Evolutionary conservation across 1,140 invertebrate genomes (phyloP).

Genomic region (Muscidifurax raptorellus): DNA sequence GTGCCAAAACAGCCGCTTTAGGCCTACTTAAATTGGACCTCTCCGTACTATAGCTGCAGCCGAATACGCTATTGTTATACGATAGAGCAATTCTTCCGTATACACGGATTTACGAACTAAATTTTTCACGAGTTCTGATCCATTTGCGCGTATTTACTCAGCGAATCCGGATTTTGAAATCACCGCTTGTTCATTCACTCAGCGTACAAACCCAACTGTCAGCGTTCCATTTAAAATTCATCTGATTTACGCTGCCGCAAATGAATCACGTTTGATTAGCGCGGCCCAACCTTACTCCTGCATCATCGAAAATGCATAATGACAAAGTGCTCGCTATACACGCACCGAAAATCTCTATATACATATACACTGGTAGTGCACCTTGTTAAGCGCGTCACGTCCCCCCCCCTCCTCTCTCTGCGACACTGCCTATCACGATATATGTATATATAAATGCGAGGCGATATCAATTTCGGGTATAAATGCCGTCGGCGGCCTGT

Average conservation of each 20-base stretch:
- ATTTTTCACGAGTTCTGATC: too few relatives aligned
- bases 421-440: conserved; percentile 4
- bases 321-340: background rate
- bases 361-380: background rate
- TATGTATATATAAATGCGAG: conserved; percentile 45
- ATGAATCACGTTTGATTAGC: conserved; percentile 32
- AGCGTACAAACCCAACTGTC: too few relatives aligned
- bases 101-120: too few relatives aligned
- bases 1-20: too few relatives aligned
- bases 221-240: background rate
- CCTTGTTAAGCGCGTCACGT: conserved; percentile 40
- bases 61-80: too few relatives aligned
- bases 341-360: background rate
- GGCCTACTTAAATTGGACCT: too few relatives aligned
- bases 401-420: background rate
- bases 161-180: too few relatives aligned
- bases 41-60: too few relatives aligned
- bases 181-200: too few relatives aligned
- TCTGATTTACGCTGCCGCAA: background rate
- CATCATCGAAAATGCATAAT: conserved; percentile 25
- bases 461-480: conserved; percentile 56
- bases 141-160: too few relatives aligned
- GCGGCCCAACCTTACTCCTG: background rate
- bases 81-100: too few relatives aligned
- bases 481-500: conserved; percentile 13